A percentile compares a stretch with the other conserved stretches of the same genome.
Conservation (phyloP, 2,113 vertebrate genomes). For the Polypterus senegalus region DNA sequence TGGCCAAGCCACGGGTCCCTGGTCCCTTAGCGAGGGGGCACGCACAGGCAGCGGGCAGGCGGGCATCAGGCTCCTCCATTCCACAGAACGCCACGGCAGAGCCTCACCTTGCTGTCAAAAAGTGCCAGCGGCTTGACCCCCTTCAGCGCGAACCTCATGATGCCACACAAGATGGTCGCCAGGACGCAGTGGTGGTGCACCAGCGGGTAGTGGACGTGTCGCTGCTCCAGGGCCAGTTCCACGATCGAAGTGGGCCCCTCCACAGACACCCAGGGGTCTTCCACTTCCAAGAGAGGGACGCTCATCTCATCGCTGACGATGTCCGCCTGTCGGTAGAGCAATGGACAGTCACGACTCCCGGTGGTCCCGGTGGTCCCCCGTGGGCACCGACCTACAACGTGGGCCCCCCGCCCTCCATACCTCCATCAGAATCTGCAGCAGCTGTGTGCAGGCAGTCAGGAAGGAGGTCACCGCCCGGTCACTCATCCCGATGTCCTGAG, state of each 20-base stretch:
- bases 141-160: slow-evolving; percentile 71
- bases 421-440: slow-evolving; percentile 87
- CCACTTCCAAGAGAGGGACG: slow-evolving; percentile 58
- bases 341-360: neutral
- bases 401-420: slow-evolving; percentile 37
- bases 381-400: neutral
- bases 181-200: slow-evolving; percentile 85
- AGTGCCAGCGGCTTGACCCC: slow-evolving; percentile 72
- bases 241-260: slow-evolving; percentile 79
- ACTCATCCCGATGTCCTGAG: slow-evolving; percentile 86
- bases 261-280: slow-evolving; percentile 70
- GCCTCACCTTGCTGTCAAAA: slow-evolving; percentile 82
- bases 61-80: too few relatives aligned
- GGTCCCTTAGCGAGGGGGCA: too few relatives aligned
- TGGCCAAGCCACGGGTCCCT: too few relatives aligned
- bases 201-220: slow-evolving; percentile 75
- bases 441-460: slow-evolving; percentile 75
- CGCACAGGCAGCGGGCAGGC: too few relatives aligned
- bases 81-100: neutral
- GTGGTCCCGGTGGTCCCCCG: too few relatives aligned
- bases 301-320: slow-evolving; percentile 65
- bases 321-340: slow-evolving; percentile 55
- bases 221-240: slow-evolving; percentile 85
- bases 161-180: slow-evolving; percentile 57
- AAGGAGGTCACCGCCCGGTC: slow-evolving; percentile 75